phyloP scores from a whole-genome alignment of 2,113 vertebrate genomes.

The Sebastes fasciatus region DNA sequence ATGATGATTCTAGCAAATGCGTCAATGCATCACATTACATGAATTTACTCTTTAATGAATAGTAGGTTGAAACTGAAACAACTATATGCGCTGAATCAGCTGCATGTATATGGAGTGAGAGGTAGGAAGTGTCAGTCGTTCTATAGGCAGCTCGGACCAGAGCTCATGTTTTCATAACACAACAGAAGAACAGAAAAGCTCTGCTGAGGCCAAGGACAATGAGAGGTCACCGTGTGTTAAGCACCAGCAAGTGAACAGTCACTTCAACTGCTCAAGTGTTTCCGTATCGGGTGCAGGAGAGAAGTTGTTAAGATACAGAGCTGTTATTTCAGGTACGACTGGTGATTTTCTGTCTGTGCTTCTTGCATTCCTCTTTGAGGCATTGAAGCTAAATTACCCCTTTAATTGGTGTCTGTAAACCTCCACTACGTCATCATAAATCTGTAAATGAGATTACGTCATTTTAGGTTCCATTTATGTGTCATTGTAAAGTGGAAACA shows the following conservation, averaged over 20 bases:
- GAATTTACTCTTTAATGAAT: neutral
- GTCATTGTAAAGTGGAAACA: slow-evolving; percentile 6
- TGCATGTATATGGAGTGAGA: neutral
- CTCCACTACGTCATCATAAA: neutral
- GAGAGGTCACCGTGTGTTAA: slow-evolving; percentile 50
- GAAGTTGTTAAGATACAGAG: neutral
- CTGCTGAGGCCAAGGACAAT: slow-evolving; percentile 41
- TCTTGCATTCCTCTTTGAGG: slow-evolving; percentile 11
- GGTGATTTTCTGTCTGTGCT: slow-evolving; percentile 1
- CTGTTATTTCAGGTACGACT: slow-evolving; percentile 1
- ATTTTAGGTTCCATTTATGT: neutral
- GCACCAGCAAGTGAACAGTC: slow-evolving; percentile 24
- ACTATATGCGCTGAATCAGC: neutral
- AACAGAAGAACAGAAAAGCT: slow-evolving; percentile 37
- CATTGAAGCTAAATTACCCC: slow-evolving; percentile 5
- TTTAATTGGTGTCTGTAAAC: slow-evolving; percentile 4
- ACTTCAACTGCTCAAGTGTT: slow-evolving; percentile 31
- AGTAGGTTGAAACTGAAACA: neutral
- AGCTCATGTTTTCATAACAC: slow-evolving; percentile 51
- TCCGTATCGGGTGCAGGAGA: slow-evolving; percentile 39
- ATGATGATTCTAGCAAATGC: neutral
- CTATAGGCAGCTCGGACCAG: neutral
- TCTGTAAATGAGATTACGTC: slow-evolving; percentile 4
- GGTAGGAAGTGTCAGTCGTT: slow-evolving; percentile 19
- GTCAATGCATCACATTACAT: neutral